Base-by-base conservation (phyloP, 2,113 vertebrate species). In the Merops nubicus region DNA sequence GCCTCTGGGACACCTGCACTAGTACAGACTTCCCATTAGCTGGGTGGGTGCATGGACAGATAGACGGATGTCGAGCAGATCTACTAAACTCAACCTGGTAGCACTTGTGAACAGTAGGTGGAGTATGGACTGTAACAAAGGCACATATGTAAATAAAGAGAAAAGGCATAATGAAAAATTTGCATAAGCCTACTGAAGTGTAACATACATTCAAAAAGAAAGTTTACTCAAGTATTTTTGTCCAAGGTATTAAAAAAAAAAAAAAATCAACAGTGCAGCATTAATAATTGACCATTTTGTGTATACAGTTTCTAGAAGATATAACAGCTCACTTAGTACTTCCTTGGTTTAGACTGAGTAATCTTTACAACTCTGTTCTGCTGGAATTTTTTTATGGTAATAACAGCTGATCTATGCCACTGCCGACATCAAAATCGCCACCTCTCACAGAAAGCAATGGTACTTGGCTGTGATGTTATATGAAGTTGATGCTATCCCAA, bases 51-150 rank as follows among this genome's bases (percentile, higher is more conserved):
- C 26, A 6, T 38, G 16, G 42, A 14, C 33, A 19, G 38, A n/a
- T 23, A 31, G 34, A 33, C 7, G 4, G 13, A 2, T 1, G 17
- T 36, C 2, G 1, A 54, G 15, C 40, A 81, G 33, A n/a, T 36
- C 12, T 57, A 20, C 22, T 69, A 78, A 88, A 85, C 73, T n/a
- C 14, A 29, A 73, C 8, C 19, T 45, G 9, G 5, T 57, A 9
- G 15, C 76, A 29, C 34, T 78, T 45, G 6, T 21, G 17, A 11
- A 21, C 20, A 77, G n/a, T 8, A 68, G 33, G 7, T 17, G 6
- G 5, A 67, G 20, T 45, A 77, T 11, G 17, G 29, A 56, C 45
- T 3, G n/a, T 16, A 83, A 75, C 7, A 63, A 13, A 54, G 23
- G 29, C 28, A 69, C 0, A 3, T 9, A 47, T 9, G 13, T 8